Base-by-base conservation (phyloP, 2,797 vertebrate genomes). In the Arnoldichthys spilopterus region DNA sequence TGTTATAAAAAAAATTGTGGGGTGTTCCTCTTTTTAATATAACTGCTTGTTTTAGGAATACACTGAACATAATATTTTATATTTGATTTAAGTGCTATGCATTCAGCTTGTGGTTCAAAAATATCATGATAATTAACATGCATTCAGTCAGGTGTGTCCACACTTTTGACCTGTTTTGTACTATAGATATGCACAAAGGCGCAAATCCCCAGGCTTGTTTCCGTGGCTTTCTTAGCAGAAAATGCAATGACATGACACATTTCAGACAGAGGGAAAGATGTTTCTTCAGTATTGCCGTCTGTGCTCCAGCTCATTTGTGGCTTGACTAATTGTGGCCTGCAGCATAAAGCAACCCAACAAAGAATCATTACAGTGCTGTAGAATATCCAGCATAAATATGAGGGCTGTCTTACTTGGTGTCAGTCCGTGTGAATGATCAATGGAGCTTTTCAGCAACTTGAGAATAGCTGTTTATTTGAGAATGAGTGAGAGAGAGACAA, bases 311-410 rank as follows among this genome's bases (percentile, higher is more conserved):
- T 67, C 67, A 47, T 79, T 70, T 79, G 28, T 40, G 51, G 58
- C 64, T 76, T 85, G 78, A 72, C 77, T 82, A 79, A 83, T 82
- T 83, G 78, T 79, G 37, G 53, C 77, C 82, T 68, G 40, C 28
- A 78, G 75, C 76, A 40, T 67, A 40, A 68, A 45, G 45, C 72
- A n/a, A 15, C 64, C 56, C 66, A 76, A 76, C 72, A 81, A 81
- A 75, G 45, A 56, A 72, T 40, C 47, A 70, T 74, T 61, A n/a
- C 49, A 74, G 68, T 40, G 59, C 66, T 24, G 59, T 78, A 70
- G 80, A 75, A 40, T 62, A 72, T 67, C 51, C 63, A 69, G 45
- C 53, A 66, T 66, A 1, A 78, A 70, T 34, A 81, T 26, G 72
- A 67, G 30, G 11, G 53, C 61, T 62, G 64, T 45, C 61, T 58